Percentiles rank a stretch among this genome's conserved stretches.
phyloP scores from a whole-genome alignment of 2,113 vertebrate genomes.

The Pavo muticus region DNA sequence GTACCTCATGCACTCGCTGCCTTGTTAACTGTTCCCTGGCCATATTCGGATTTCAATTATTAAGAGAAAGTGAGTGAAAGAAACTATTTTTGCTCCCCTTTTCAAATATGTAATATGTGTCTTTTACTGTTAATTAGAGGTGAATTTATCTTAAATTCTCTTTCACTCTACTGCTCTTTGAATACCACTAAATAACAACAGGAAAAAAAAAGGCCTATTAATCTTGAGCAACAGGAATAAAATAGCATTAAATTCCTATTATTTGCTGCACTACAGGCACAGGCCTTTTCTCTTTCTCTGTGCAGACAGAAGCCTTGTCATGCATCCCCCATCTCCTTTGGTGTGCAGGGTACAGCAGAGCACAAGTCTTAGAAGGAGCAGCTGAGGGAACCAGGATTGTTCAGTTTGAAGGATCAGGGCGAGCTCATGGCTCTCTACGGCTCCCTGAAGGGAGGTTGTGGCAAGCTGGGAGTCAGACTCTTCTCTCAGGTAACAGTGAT shows the following conservation, averaged over 20 bases:
- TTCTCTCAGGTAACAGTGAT: too few relatives aligned
- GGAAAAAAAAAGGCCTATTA: not conserved
- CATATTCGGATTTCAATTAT: not conserved
- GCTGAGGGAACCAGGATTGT: too few relatives aligned
- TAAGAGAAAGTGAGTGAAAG: not conserved
- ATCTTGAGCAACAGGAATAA: not conserved
- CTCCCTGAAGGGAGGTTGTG: too few relatives aligned
- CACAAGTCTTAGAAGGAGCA: too few relatives aligned
- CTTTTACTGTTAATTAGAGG: not conserved
- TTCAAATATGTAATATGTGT: not conserved
- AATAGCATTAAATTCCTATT: not conserved
- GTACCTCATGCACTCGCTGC: not conserved
- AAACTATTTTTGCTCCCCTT: not conserved
- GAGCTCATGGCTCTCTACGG: too few relatives aligned
- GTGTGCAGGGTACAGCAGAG: not conserved
- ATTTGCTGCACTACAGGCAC: not conserved
- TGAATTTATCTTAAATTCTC: not conserved
- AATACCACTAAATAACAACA: not conserved
- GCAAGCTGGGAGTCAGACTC: too few relatives aligned
- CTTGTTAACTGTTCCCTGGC: not conserved
- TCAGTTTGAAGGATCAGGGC: too few relatives aligned
- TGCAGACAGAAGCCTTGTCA: not conserved
- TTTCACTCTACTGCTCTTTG: not conserved
- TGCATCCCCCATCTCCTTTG: not conserved
- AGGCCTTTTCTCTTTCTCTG: fast-evolving